Base-by-base conservation (phyloP, 2,888 invertebrate genomes). In the Embidobia sp. region DNA sequence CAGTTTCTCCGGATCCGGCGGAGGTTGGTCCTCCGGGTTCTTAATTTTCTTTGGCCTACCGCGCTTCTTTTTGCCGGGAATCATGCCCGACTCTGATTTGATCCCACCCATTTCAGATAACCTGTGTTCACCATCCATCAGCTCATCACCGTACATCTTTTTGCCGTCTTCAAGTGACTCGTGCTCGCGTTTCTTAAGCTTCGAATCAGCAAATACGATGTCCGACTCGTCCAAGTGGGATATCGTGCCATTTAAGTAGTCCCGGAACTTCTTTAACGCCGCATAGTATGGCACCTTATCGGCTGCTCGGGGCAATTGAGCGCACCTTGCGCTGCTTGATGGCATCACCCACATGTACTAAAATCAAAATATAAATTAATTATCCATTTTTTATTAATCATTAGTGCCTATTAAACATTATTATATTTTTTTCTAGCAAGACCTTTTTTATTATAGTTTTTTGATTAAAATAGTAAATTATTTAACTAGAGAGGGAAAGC, bases 321-420 rank as follows among this genome's bases (percentile, higher is more conserved):
- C 97, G 91, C 98, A 98, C 55, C 98, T 93, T 49, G 98, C 98
- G 87, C 97, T 98, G 51, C 98, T 98, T 59, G 98, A 98, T 79
- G 98, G 98, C 98, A 98, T 98, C 88, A 99, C 98, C 96, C 97
- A 99, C 93, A 98, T 96, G 90, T 96, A 95, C 98, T 98, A 92
- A 8, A 91, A 91, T 55, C 83, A 22, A 27, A 31, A 59, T 11
- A 35, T 42, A 22, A 46, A 48, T 18, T 42, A 18, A 7, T 55
- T 29, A 15, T 18, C 7, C 7, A 7, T 15, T 27, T 51, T 1
- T 18, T 1, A 13, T 37, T 13, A 37, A 6, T 13, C 15, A 15
- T 15, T 3, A 3, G 4, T 11, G 8, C 4, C 16, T n/a, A n/a
- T n/a, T n/a, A n/a, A n/a, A n/a, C n/a, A n/a, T n/a, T n/a, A n/a